Conservation (phyloP, 2,888 invertebrate species). For the Stegana nigrithorax region DNA sequence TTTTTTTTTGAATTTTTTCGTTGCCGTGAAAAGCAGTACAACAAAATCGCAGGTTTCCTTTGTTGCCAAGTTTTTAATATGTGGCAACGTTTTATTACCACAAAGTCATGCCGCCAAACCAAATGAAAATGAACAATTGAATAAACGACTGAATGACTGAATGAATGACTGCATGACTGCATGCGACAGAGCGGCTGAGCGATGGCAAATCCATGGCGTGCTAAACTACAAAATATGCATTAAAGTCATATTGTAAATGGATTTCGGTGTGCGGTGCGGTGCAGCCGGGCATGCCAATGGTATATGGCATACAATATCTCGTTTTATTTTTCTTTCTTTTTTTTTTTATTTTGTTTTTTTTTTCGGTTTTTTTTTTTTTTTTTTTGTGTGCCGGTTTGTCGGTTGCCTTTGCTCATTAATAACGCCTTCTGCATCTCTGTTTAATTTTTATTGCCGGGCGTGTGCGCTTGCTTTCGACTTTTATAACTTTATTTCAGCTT, state of each 20-base stretch:
- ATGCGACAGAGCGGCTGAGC: not conserved
- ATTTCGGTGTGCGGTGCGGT: not conserved
- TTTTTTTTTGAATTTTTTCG: not conserved
- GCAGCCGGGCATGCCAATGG: no score
- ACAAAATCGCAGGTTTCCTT: conserved; percentile 11
- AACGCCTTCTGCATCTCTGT: not conserved
- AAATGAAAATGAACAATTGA: conserved; percentile 10
- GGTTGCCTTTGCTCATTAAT: conserved; percentile 16
- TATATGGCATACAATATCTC: no score
- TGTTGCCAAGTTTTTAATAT: conserved; percentile 12
- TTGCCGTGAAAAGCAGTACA: not conserved
- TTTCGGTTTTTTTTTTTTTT: not conserved
- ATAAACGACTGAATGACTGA: not conserved
- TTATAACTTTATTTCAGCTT: conserved; percentile 51
- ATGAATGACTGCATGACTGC: not conserved
- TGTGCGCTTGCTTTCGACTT: conserved; percentile 25
- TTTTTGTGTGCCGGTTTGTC: not conserved
- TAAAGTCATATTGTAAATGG: no score
- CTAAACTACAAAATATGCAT: conserved; percentile 48
- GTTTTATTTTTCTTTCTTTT: not conserved
- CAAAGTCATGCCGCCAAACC: not conserved
- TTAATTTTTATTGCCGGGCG: conserved; percentile 20
- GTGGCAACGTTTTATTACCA: conserved; percentile 10
- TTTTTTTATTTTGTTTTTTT: not conserved
- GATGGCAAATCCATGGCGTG: conserved; percentile 49